phyloP scores from a whole-genome alignment of 92 coral and sea anemone genomes.

The Epizoanthus fatuus region DNA sequence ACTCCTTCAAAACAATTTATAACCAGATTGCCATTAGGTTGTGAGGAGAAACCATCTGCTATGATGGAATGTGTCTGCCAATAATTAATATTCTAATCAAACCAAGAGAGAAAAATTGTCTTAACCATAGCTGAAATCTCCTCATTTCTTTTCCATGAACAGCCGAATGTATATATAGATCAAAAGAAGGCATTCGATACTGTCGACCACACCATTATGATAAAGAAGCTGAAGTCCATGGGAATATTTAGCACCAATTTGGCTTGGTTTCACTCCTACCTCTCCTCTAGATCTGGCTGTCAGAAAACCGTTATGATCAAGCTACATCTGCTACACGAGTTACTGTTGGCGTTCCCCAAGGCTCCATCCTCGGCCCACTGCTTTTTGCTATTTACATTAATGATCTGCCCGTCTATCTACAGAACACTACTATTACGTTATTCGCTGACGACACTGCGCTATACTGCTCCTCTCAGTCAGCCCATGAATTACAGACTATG shows the following conservation, averaged over 20 bases:
- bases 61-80: no score
- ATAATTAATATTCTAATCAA: no score
- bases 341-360: slow-evolving; percentile 47
- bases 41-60: no score
- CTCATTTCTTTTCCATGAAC: no score
- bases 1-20: no score
- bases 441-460: background rate
- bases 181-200: slow-evolving; percentile 50
- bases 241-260: slow-evolving; percentile 27
- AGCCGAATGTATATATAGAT: slow-evolving; percentile 4
- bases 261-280: slow-evolving; percentile 47
- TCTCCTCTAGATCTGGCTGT: slow-evolving; percentile 37
- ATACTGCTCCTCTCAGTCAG: slow-evolving; percentile 1
- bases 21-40: no score
- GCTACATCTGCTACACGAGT: slow-evolving; percentile 45
- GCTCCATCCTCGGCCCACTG: slow-evolving; percentile 34
- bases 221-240: slow-evolving; percentile 42
- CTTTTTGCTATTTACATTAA: no score
- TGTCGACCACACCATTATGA: slow-evolving; percentile 53
- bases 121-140: no score
- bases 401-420: no score
- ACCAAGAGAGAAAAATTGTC: no score
- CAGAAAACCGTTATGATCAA: slow-evolving; percentile 38
- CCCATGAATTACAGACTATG: background rate
- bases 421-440: no score